phyloP scores from a whole-genome alignment of 2,797 vertebrate genomes.

The Sebastes umbrosus region DNA sequence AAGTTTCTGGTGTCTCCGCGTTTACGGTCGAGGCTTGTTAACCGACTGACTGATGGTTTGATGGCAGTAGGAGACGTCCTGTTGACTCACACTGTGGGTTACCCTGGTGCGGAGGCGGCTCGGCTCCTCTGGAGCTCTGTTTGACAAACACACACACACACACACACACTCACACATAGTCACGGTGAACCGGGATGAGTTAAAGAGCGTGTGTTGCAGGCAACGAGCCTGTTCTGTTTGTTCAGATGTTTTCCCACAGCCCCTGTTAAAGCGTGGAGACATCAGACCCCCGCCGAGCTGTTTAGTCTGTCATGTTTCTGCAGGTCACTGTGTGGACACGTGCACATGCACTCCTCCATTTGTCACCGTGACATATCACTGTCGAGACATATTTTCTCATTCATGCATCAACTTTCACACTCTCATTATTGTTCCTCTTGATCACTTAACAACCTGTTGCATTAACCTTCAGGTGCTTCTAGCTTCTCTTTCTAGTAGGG shows the following conservation, averaged over 20 bases:
- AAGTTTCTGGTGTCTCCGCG: slow-evolving; percentile 42
- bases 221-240: slow-evolving; percentile 59
- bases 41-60: slow-evolving; percentile 47
- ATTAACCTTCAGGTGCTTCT: no score
- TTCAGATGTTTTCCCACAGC: slow-evolving; percentile 79
- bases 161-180: neutral
- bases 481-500: no score
- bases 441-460: no score
- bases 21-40: slow-evolving; percentile 46
- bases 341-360: neutral
- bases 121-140: slow-evolving; percentile 11
- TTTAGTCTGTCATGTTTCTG: slow-evolving; percentile 59
- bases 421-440: no score
- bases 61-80: slow-evolving; percentile 39
- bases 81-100: slow-evolving; percentile 54
- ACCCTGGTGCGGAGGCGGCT: slow-evolving; percentile 1
- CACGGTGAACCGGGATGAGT: neutral
- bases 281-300: slow-evolving; percentile 51
- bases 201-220: slow-evolving; percentile 17
- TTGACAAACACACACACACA: slow-evolving; percentile 24
- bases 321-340: slow-evolving; percentile 27
- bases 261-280: slow-evolving; percentile 23
- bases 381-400: no score
- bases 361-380: neutral
- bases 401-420: no score